Evolutionary conservation across 2,888 invertebrate species (phyloP).

Genomic region (Stratiomys singularior): DNA sequence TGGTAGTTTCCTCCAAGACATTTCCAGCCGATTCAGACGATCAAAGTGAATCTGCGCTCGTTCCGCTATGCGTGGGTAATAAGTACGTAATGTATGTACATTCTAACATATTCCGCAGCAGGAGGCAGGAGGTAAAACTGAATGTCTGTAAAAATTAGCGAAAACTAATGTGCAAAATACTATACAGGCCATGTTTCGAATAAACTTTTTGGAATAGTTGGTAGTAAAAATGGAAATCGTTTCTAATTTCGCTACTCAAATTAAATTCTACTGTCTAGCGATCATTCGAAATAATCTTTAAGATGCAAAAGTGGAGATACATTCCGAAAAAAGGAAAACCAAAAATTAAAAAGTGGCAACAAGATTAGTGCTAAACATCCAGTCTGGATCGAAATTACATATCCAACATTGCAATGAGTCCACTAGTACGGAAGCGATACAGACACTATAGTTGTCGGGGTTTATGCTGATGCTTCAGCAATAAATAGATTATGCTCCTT

Average conservation of each 20-base stretch:
- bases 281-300: conserved; percentile 21
- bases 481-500: conserved; percentile 39
- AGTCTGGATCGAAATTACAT: conserved; percentile 6
- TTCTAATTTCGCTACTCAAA: neutral
- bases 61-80: conserved; percentile 6
- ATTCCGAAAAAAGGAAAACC: neutral
- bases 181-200: neutral
- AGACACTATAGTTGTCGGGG: conserved; percentile 37
- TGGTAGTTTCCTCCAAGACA: neutral
- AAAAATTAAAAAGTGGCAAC: neutral
- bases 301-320: neutral
- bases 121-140: conserved; percentile 20
- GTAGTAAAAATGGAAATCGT: neutral
- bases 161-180: conserved; percentile 45
- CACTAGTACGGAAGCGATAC: conserved; percentile 28
- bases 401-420: conserved; percentile 9
- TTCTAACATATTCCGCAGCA: neutral
- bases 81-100: too few relatives aligned
- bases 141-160: conserved; percentile 47
- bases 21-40: conserved; percentile 21
- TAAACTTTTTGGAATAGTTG: conserved; percentile 34
- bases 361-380: too few relatives aligned
- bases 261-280: conserved; percentile 4
- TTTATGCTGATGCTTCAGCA: neutral
- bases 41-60: neutral